Evolutionary conservation across 2,797 vertebrate genomes (phyloP).

Genomic region (Rhinatrema bivittatum): DNA sequence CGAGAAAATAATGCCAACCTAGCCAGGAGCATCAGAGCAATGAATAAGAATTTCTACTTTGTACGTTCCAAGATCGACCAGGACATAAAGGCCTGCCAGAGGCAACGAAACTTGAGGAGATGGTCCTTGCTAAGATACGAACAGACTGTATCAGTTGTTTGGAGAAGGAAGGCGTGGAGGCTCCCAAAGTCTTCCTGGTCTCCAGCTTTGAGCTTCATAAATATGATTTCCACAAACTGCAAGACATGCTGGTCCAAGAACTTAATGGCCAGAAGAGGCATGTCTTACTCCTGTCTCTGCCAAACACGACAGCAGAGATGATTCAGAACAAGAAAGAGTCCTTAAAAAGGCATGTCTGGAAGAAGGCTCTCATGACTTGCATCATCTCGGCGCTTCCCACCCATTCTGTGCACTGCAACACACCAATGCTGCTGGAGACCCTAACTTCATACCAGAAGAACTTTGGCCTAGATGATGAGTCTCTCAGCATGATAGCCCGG

Average conservation of each 20-base stretch:
- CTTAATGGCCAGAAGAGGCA: slow-evolving; percentile 22
- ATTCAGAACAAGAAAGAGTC: background rate
- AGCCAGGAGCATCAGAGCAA: slow-evolving; percentile 28
- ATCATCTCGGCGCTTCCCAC: background rate
- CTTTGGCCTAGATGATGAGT: slow-evolving; percentile 31
- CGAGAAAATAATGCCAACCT: slow-evolving; percentile 37
- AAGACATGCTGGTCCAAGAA: slow-evolving; percentile 15
- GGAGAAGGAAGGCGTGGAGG: background rate
- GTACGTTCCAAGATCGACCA: slow-evolving; percentile 49
- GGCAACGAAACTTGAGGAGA: background rate
- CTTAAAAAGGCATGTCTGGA: background rate
- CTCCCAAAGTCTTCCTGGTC: slow-evolving; percentile 31
- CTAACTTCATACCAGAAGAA: slow-evolving; percentile 1
- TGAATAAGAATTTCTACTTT: slow-evolving; percentile 44
- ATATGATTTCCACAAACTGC: slow-evolving; percentile 22
- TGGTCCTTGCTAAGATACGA: slow-evolving; percentile 11
- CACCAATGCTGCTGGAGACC: slow-evolving; percentile 1
- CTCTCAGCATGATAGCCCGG: slow-evolving; percentile 12
- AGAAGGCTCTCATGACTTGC: background rate
- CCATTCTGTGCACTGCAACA: slow-evolving; percentile 8
- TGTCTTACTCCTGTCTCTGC: slow-evolving; percentile 3
- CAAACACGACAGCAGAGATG: background rate
- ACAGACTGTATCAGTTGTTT: slow-evolving; percentile 15
- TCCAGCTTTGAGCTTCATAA: background rate
- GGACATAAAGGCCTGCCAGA: background rate